Evolutionary conservation across 2,888 invertebrate species (phyloP).

Genomic region (Nephrotoma guestfalica): DNA sequence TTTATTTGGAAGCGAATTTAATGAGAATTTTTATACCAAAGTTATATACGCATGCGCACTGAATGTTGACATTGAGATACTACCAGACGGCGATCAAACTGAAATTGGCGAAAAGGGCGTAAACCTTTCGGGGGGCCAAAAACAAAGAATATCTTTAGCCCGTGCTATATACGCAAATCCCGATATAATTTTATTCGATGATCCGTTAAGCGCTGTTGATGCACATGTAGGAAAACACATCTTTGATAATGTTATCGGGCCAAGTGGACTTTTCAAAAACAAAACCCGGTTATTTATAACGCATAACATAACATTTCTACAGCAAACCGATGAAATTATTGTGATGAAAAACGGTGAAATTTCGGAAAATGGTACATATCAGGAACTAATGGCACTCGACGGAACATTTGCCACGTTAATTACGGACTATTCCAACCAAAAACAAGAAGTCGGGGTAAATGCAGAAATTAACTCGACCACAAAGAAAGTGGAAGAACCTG

Average conservation of each 20-base stretch:
- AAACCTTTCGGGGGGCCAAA: conserved; percentile 35
- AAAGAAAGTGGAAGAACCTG: conserved; percentile 9
- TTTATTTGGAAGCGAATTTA: conserved; percentile 30
- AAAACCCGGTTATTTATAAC: conserved; percentile 43
- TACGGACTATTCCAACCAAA: not conserved
- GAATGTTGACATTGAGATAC: conserved; percentile 34
- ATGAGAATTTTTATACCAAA: conserved; percentile 21
- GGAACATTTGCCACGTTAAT: not conserved
- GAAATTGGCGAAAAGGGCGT: conserved; percentile 42
- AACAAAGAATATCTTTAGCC: conserved; percentile 34
- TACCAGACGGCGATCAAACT: conserved; percentile 37
- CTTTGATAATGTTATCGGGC: conserved; percentile 41
- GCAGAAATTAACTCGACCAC: not conserved
- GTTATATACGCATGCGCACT: conserved; percentile 32
- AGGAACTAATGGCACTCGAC: conserved; percentile 33
- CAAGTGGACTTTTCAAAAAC: conserved; percentile 26
- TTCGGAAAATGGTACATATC: conserved; percentile 40
- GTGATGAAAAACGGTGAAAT: conserved; percentile 39
- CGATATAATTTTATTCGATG: conserved; percentile 39
- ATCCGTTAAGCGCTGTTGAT: conserved; percentile 47
- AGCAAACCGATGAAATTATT: conserved; percentile 37
- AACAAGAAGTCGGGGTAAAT: not conserved
- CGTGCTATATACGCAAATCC: conserved; percentile 33
- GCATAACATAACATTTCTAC: conserved; percentile 41
- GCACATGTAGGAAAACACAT: conserved; percentile 49